Base-by-base conservation (phyloP, 2,797 vertebrate species). In the Eidolon dupreanum region DNA sequence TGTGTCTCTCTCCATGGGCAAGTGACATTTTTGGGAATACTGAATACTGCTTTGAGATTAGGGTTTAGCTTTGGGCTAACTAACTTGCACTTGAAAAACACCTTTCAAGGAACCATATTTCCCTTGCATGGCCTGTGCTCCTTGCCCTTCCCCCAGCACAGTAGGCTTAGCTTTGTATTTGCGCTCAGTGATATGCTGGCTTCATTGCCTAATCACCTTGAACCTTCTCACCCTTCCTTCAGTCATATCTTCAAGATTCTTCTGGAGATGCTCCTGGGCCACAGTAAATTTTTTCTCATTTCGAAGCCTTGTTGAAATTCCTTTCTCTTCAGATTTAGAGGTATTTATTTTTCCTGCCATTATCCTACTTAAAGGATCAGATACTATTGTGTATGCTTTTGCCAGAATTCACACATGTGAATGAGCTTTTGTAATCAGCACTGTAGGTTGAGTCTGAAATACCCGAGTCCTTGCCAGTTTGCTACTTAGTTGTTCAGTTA, bases 291-390 rank as follows among this genome's bases (percentile, higher is more conserved):
- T 53, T 84, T 78, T 86, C 61, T 88, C 11, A 0, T 77, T 75
- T 33, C 28, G 65, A 78, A 91, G 73, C 49, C 73, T 33, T 24
- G 3, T 38, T 15, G 61, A 81, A 46, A 38, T 85, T 46, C 16
- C 12, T 41, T 71, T 92, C 24, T 79, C 51, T 43, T 36, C 33
- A 24, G 70, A 81, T 74, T 61, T 36, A n/a, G 41, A 36, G 4
- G 3, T 70, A 55, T 49, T 86, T 66, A 19, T 87, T 70, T 94
- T 49, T 87, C 66, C 87, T 79, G 16, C 17, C 71, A 41, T n/a
- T 75, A 70, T 55, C 41, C 71, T 49, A 51, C 73, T 59, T 92
- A 12, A n/a, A 92, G 77, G 95, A 70, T 83, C 90, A 63, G 59
- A 38, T 33, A 11, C 2, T 4, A 9, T 78, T 66, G 36, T 31